Evolutionary conservation across 2,888 invertebrate species (phyloP).

Genomic region (Zygothrica quintamaculata): DNA sequence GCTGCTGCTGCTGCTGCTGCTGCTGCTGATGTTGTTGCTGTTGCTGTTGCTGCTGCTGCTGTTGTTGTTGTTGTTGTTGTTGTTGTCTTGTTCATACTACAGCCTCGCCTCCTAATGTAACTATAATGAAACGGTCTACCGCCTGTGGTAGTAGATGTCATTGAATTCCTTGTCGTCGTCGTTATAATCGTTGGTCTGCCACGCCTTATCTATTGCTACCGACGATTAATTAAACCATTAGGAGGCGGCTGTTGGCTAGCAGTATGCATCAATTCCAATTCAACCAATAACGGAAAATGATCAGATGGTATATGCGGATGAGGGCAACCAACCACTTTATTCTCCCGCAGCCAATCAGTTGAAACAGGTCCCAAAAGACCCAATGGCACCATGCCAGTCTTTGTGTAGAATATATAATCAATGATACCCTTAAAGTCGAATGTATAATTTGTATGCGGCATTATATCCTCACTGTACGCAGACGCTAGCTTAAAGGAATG

Average conservation of each 20-base stretch:
- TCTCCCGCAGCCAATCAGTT: slow-evolving; percentile 95
- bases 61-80: slow-evolving; percentile 10
- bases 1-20: slow-evolving; percentile 26
- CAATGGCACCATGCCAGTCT: slow-evolving; percentile 96
- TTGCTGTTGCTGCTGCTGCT: slow-evolving; percentile 29
- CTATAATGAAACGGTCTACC: slow-evolving; percentile 38
- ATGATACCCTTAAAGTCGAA: slow-evolving; percentile 99
- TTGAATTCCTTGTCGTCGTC: slow-evolving; percentile 46
- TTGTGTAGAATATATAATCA: slow-evolving; percentile 99
- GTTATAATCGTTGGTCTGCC: slow-evolving; percentile 64
- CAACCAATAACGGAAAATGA: slow-evolving; percentile 96
- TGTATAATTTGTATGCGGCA: slow-evolving; percentile 99
- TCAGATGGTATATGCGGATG: slow-evolving; percentile 99
- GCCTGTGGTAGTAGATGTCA: slow-evolving; percentile 23
- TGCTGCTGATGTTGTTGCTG: slow-evolving; percentile 18
- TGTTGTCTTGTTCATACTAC: slow-evolving; percentile 12
- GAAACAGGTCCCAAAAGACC: slow-evolving; percentile 98
- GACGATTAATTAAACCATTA: slow-evolving; percentile 93
- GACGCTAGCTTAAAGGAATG: slow-evolving; percentile 98
- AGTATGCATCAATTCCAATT: slow-evolving; percentile 94
- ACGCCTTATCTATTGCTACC: slow-evolving; percentile 88
- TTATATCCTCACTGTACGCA: slow-evolving; percentile 97
- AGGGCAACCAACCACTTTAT: slow-evolving; percentile 98
- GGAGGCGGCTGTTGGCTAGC: slow-evolving; percentile 88
- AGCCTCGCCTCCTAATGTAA: slow-evolving; percentile 28